A percentile compares a stretch with the other conserved stretches of the same genome.
These are phyloP conservation scores for Falco columbarius DNA, from an alignment of 2,797 vertebrate genomes.

Conservation along the genomic window DNA sequence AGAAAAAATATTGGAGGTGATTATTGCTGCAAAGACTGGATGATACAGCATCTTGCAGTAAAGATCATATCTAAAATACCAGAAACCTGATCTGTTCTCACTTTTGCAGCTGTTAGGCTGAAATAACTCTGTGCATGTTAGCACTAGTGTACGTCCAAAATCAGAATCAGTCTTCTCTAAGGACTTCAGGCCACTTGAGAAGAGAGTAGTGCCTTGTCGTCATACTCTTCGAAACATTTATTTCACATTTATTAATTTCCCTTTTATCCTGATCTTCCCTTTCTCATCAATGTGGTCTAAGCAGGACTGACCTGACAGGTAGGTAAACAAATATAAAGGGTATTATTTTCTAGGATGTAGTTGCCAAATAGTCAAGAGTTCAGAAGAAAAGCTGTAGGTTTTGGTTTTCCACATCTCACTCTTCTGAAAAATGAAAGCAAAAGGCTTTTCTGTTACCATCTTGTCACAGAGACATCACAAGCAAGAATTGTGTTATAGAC, in stretches of 20 bases:
- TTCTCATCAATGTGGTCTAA: not conserved
- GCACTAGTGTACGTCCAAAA: not conserved
- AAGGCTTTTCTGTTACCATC: not conserved
- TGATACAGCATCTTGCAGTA: not conserved
- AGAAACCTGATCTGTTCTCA: not conserved
- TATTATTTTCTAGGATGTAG: not conserved
- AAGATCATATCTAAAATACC: not conserved
- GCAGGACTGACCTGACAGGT: not conserved
- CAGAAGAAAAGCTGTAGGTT: not conserved
- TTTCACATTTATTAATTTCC: not conserved
- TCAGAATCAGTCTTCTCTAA: not conserved
- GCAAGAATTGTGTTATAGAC: not conserved
- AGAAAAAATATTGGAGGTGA: not conserved
- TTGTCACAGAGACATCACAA: not conserved
- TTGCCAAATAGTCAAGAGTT: not conserved
- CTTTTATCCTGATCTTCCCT: not conserved
- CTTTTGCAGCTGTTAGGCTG: not conserved
- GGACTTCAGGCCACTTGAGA: not conserved
- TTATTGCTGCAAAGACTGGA: not conserved
- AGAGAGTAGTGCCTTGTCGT: not conserved
- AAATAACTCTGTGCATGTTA: not conserved
- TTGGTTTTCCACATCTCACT: not conserved
- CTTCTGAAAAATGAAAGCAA: not conserved
- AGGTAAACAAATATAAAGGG: not conserved
- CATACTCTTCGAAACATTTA: not conserved